Evolutionary conservation across 2,888 invertebrate genomes (phyloP).

Genomic region (Agrochola lota): DNA sequence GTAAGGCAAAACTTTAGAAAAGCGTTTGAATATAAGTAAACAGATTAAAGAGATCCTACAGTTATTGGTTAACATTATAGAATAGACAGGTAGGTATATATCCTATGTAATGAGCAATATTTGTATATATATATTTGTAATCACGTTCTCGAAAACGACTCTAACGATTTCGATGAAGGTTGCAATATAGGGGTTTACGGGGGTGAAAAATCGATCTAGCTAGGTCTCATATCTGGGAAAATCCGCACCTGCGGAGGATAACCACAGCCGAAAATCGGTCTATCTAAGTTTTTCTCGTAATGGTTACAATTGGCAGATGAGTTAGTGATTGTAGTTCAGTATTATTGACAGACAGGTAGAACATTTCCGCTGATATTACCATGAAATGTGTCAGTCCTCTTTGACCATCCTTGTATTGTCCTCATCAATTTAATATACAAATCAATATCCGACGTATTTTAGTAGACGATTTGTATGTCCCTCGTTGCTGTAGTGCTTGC

Average conservation of each 20-base stretch:
- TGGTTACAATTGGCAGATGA: background rate
- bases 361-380: background rate
- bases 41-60: background rate
- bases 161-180: too few species aligned
- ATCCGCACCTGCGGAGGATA: background rate
- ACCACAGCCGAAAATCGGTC: background rate
- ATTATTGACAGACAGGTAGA: background rate
- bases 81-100: too few species aligned
- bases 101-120: too few species aligned
- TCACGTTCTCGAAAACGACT: too few species aligned
- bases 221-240: too few species aligned
- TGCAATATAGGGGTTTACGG: too few species aligned
- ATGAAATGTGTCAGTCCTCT: conserved; percentile 1
- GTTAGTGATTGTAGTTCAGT: background rate
- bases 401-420: conserved; percentile 1
- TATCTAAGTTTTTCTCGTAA: background rate
- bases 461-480: background rate
- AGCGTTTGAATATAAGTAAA: background rate
- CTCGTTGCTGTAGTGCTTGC: background rate
- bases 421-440: conserved; percentile 5
- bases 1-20: background rate
- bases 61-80: background rate
- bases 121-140: too few species aligned
- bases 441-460: conserved; percentile 3
- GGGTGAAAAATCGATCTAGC: too few species aligned